phyloP scores from a whole-genome alignment of 2,113 vertebrate genomes.

The Peromyscus californicus region DNA sequence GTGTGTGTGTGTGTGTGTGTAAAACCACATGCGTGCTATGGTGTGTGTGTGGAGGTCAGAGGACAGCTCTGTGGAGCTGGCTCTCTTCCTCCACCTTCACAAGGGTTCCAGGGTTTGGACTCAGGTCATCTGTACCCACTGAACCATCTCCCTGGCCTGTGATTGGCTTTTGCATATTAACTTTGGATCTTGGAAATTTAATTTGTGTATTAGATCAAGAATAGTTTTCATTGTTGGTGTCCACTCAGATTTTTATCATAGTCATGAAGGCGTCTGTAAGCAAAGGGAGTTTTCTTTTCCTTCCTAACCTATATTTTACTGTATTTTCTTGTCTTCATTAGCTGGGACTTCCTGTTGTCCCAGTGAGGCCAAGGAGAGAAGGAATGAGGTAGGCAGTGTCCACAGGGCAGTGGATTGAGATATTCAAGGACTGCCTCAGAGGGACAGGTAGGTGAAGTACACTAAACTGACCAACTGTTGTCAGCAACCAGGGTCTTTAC shows the following conservation, averaged over 20 bases:
- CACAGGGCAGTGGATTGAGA: background rate
- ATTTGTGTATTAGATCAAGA: background rate
- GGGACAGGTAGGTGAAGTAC: background rate
- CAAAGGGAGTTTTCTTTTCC: slow-evolving; percentile 19
- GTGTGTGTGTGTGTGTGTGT: background rate
- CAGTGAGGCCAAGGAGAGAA: too few species aligned
- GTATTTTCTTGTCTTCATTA: background rate
- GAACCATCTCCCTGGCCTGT: background rate
- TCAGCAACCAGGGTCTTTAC: background rate
- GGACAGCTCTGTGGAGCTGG: too few species aligned
- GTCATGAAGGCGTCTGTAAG: background rate
- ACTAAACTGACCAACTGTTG: background rate
- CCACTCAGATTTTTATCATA: background rate
- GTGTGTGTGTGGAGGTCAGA: background rate
- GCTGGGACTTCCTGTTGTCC: background rate
- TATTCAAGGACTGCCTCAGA: background rate
- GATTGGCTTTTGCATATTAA: background rate
- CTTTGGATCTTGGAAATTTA: background rate
- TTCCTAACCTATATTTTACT: background rate
- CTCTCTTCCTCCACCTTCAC: too few species aligned
- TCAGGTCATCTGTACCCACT: background rate
- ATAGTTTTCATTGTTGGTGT: background rate
- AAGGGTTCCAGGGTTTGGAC: background rate
- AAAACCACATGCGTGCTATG: background rate
- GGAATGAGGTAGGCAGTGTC: background rate